These are phyloP conservation scores for Rhopilema esculentum DNA, from an alignment of 30 jellyfish, hydroid and myxozoan species.

Conservation along the genomic window DNA sequence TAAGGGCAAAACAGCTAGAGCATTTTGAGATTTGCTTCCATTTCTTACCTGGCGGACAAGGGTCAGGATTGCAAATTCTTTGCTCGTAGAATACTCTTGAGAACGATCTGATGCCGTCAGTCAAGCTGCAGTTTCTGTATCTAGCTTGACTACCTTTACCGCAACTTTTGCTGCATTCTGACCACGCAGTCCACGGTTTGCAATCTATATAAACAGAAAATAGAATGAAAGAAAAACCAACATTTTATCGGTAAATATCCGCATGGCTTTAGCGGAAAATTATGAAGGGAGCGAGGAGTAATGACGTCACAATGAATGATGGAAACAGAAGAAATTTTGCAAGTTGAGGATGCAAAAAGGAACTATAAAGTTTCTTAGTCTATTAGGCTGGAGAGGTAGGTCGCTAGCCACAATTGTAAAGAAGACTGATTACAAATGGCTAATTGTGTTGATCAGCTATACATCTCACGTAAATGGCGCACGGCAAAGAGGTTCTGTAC, in stretches of 20 bases:
- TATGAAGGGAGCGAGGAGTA: too few relatives aligned
- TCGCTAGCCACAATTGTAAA: too few relatives aligned
- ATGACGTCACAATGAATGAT: too few relatives aligned
- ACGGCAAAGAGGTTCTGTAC: background rate
- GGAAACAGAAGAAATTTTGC: too few relatives aligned
- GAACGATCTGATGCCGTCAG: slow-evolving; percentile 68
- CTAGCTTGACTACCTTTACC: slow-evolving; percentile 78
- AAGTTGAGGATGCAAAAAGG: too few relatives aligned
- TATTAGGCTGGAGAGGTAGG: too few relatives aligned
- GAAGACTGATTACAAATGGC: too few relatives aligned
- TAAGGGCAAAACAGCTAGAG: background rate
- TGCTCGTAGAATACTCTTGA: slow-evolving; percentile 65
- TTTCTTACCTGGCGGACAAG: slow-evolving; percentile 79
- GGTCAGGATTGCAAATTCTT: slow-evolving; percentile 81
- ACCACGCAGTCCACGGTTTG: slow-evolving; percentile 77
- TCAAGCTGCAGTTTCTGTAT: slow-evolving; percentile 71
- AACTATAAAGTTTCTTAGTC: too few relatives aligned
- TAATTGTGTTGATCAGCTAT: too few relatives aligned
- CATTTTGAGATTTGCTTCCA: too few relatives aligned
- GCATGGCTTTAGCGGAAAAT: background rate
- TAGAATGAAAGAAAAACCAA: background rate
- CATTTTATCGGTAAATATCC: background rate
- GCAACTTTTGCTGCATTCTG: slow-evolving; percentile 76
- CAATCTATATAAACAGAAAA: slow-evolving; percentile 45
- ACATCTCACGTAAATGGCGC: background rate